Evolutionary conservation across 2,113 vertebrate species (phyloP), one percentile per base, ranked within the genome.

Genomic region (Thamnophis sirtalis): DNA sequence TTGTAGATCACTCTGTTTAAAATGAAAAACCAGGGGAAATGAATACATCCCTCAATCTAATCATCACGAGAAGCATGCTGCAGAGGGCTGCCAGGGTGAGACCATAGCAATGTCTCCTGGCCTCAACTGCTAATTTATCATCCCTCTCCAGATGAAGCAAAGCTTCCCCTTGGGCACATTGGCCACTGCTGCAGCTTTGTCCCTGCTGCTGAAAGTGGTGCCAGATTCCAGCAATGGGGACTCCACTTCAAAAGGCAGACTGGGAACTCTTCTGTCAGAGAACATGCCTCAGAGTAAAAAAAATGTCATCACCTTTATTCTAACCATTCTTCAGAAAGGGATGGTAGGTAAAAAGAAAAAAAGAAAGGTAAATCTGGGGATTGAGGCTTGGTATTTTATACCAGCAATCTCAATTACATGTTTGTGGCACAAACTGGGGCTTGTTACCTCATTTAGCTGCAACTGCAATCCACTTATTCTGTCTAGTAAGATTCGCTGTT

Each of bases 401-500:
- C 22, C 5, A 51, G 22, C 49, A 51, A 86, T 28, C 49, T 50
- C 48, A 86, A 80, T 43, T 80, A 21, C 43, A 43, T 22, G 33
- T 80, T 38, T 38, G 33, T 3, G 7, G 13, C 9, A 11, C 22
- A 28, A 43, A 5, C 33, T 22, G 33, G 4, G 33, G 0, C 10
- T 9, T 0, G 24, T 96, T 96, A 99, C 99, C 99, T 99, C 98
- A 58, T 96, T 97, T 89, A 99, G 96, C 28, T 99, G 99, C 19
- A 99, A 97, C 58, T 99, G 99, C 0, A 99, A 96, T 51, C 97
- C 96, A 88, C 96, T 98, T 92, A 99, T 98, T 91, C 98, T 98
- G 89, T 99, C 99, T 55, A 98, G 49, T 88, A 99, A 96, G 56
- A 97, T 94, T 94, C 98, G 97, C 89, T 99, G 98, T 92, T 99